These are phyloP conservation scores for Ashinkailepas kermadecensis DNA, from an alignment of 2,888 invertebrate genomes.

Conservation along the genomic window DNA sequence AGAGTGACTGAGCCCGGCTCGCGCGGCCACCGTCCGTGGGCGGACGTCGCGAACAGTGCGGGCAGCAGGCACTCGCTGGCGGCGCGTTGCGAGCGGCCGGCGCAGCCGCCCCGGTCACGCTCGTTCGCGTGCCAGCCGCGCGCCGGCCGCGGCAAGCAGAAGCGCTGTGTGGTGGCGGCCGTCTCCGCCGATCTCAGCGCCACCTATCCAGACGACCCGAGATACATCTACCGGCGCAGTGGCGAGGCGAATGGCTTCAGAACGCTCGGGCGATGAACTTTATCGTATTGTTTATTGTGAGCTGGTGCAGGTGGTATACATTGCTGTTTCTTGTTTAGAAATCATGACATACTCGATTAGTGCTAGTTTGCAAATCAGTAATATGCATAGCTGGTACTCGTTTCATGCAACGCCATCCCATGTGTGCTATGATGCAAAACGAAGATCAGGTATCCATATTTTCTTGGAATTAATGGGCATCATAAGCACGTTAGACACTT, in stretches of 20 bases:
- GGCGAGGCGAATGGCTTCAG: not conserved
- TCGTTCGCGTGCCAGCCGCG: not conserved
- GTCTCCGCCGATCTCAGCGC: not conserved
- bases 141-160: not conserved
- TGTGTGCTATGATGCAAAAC: too few relatives aligned
- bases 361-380: too few relatives aligned
- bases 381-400: too few relatives aligned
- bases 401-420: too few relatives aligned
- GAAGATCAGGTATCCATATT: too few relatives aligned
- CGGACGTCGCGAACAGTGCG: too few relatives aligned
- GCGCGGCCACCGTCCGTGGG: not conserved
- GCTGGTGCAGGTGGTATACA: too few relatives aligned
- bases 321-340: too few relatives aligned
- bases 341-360: too few relatives aligned
- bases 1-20: not conserved
- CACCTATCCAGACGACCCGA: not conserved
- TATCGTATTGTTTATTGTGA: too few relatives aligned
- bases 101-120: not conserved
- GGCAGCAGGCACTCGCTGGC: not conserved
- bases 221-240: not conserved
- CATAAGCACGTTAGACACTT: too few relatives aligned
- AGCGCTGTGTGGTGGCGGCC: not conserved
- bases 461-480: too few relatives aligned
- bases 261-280: not conserved
- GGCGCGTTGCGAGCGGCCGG: not conserved